These are phyloP conservation scores for Enteromius paludinosus DNA, from an alignment of 2,797 vertebrate genomes.

Conservation along the genomic window DNA sequence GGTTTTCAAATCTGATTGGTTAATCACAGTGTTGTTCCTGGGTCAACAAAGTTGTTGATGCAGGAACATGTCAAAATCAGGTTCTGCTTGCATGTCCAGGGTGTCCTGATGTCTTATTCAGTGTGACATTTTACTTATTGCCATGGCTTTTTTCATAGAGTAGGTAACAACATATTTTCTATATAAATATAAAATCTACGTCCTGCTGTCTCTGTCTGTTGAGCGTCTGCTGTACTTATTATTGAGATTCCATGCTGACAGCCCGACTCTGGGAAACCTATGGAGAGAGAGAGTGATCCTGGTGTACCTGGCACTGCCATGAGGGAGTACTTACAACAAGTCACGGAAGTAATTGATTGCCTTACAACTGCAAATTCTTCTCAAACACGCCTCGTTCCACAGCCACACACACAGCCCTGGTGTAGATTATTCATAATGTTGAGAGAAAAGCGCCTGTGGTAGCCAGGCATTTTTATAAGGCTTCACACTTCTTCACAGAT, in stretches of 20 bases:
- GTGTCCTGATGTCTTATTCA: background rate
- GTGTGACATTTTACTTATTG: background rate
- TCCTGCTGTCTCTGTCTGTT: background rate
- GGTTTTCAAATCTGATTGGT: too few relatives aligned
- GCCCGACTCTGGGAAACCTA: background rate
- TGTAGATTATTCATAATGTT: conserved; percentile 27
- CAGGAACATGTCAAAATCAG: too few relatives aligned
- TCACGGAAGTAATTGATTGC: conserved; percentile 26
- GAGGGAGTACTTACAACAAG: conserved; percentile 10
- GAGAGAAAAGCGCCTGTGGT: conserved; percentile 2
- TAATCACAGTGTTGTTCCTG: too few relatives aligned
- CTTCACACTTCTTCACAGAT: conserved; percentile 6
- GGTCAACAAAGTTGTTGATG: too few relatives aligned
- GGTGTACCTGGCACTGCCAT: conserved; percentile 21
- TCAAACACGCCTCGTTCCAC: conserved; percentile 4
- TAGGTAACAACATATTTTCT: too few relatives aligned
- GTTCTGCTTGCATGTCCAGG: background rate
- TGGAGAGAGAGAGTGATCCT: background rate
- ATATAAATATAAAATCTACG: background rate
- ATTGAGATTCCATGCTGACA: conserved; percentile 31
- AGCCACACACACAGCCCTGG: conserved; percentile 7
- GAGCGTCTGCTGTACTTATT: conserved; percentile 5
- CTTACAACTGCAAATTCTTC: background rate
- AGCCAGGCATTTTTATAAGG: conserved; percentile 2
- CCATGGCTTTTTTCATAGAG: too few relatives aligned